These are phyloP conservation scores for Lamellibrachia luymesi DNA, from an alignment of 1,140 invertebrate genomes.

Conservation along the genomic window DNA sequence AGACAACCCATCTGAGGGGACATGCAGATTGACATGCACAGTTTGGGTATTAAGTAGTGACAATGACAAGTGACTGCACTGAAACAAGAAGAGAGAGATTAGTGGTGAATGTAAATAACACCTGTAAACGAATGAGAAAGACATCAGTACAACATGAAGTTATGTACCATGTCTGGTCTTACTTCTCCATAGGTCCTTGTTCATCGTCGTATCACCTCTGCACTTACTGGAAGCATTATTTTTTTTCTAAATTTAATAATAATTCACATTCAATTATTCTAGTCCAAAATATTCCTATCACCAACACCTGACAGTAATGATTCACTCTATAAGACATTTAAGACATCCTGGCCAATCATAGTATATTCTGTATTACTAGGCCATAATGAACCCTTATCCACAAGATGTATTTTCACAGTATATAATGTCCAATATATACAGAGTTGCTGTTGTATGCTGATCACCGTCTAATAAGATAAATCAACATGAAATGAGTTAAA, in stretches of 20 bases:
- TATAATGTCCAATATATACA: not conserved
- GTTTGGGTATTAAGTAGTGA: not conserved
- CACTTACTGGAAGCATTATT: not conserved
- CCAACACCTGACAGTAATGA: too few species aligned
- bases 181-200: not conserved
- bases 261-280: not conserved
- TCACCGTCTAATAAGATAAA: not conserved
- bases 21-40: not conserved
- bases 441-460: not conserved
- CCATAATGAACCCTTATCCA: not conserved
- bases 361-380: not conserved
- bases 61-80: not conserved
- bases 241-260: not conserved
- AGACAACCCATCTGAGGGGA: not conserved
- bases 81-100: not conserved
- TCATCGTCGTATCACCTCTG: not conserved
- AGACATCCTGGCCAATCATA: not conserved
- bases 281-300: not conserved
- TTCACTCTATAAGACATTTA: not conserved
- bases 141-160: not conserved
- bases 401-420: not conserved
- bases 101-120: not conserved
- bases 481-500: not conserved
- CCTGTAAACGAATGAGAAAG: not conserved
- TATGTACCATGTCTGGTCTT: not conserved